Conservation (phyloP, 2,797 vertebrate species). For the Anolis apletophallus region DNA sequence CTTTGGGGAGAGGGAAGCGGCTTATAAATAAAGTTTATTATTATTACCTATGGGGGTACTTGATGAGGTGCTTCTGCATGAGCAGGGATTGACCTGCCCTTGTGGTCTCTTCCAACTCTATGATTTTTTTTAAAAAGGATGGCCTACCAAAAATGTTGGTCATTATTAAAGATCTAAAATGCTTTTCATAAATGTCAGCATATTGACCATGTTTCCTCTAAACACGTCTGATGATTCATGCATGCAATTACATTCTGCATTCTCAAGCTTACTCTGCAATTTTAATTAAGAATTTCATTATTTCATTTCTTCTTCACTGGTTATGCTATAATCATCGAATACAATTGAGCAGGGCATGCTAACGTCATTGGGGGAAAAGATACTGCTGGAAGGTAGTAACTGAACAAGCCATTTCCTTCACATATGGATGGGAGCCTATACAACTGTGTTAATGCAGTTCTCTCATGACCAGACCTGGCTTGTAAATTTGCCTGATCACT, state of each 20-base stretch:
- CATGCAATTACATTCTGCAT: slow-evolving; percentile 44
- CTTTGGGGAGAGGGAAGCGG: too few relatives aligned
- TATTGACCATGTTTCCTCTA: background rate
- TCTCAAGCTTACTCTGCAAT: slow-evolving; percentile 42
- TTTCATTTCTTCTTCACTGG: slow-evolving; percentile 44
- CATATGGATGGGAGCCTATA: background rate
- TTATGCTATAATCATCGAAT: slow-evolving; percentile 27
- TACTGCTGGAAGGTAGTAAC: slow-evolving; percentile 22
- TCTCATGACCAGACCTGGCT: background rate
- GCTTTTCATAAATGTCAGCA: slow-evolving; percentile 22
- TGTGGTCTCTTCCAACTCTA: too few relatives aligned
- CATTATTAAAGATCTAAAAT: slow-evolving; percentile 33
- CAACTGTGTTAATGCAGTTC: background rate
- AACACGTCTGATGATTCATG: background rate
- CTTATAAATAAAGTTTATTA: too few relatives aligned
- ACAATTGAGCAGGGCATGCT: slow-evolving; percentile 9
- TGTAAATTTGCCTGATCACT: background rate
- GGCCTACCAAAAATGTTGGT: slow-evolving; percentile 56
- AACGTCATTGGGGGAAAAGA: slow-evolving; percentile 19
- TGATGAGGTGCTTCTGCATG: too few relatives aligned
- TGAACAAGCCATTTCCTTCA: background rate
- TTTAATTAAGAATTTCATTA: slow-evolving; percentile 44
- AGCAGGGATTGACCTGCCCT: too few relatives aligned
- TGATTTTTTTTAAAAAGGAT: slow-evolving; percentile 13
- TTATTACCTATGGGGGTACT: too few relatives aligned